Conservation (phyloP, 2,797 vertebrate genomes). For the Calcarius lapponicus region DNA sequence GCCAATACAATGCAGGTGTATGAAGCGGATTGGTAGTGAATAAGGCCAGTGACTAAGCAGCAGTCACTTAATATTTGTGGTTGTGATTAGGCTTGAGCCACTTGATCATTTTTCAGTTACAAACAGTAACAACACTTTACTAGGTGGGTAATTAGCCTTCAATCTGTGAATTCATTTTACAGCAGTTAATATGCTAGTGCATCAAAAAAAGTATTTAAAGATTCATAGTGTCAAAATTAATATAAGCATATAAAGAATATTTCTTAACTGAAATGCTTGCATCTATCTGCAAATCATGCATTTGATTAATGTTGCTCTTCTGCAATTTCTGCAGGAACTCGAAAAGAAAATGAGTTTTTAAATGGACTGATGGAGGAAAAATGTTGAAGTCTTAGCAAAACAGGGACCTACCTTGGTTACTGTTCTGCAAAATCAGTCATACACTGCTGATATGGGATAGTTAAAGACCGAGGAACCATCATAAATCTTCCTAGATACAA, state of each 20-base stretch:
- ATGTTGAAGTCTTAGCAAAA: neutral
- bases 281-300: neutral
- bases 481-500: conserved; percentile 19
- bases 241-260: neutral
- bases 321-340: neutral
- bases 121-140: neutral
- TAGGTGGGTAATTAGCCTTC: neutral
- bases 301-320: neutral
- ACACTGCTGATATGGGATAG: neutral
- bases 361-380: neutral
- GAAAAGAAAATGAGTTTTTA: neutral
- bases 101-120: neutral
- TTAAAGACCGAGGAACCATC: neutral
- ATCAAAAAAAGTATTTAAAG: neutral
- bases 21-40: neutral
- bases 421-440: conserved; percentile 9
- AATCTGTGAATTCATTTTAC: neutral
- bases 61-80: neutral
- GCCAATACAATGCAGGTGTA: neutral
- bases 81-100: neutral
- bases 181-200: neutral
- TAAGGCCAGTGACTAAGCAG: neutral
- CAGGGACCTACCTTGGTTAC: neutral
- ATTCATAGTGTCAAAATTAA: neutral
- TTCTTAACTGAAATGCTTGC: neutral